Base-by-base conservation (phyloP, 1,140 invertebrate species). In the Leptonema lineaticorne region DNA sequence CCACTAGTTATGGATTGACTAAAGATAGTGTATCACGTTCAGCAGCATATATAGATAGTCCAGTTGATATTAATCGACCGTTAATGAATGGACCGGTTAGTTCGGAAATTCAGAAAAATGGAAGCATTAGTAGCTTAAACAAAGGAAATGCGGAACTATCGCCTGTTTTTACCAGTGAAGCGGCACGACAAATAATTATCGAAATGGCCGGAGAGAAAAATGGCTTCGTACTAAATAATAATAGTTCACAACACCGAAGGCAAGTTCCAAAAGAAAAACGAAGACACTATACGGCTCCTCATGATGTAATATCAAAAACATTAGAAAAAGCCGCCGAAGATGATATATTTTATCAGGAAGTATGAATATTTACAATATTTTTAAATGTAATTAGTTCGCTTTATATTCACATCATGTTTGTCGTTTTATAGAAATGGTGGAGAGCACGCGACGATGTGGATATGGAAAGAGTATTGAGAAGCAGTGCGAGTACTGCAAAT, bases 211-310 rank as follows among this genome's bases (percentile, higher is more conserved):
- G 80, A 7, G 84, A 84, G 8, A 80, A 81, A 69, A 78, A 80
- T 33, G 76, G 78, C 0, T 78, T 79, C 67, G 58, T 71, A 24
- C 74, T 71, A 46, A 28, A 64, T 33, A 70, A 65, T 22, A 80
- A 78, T 27, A 78, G 81, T 0, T 82, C 82, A 0, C 63, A 85
- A 71, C 85, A 85, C 69, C 78, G 85, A 57, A 79, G 91, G 45
- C 83, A 87, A 24, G 86, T 92, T 4, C 91, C 91, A 0, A 88
- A 88, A 69, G 90, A 93, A 74, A 93, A 92, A 78, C 81, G 93
- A 46, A 83, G 94, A 59, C 93, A 94, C 78, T 89, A 94, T 76
- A 96, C 94, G 0, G 92, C 95, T 5, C 93, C 93, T 8, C 85
- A 88, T 75, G 85, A 86, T 76, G 75, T 86, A 8, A 85, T 84